Percentiles rank a stretch among this genome's conserved stretches.
Evolutionary conservation across 2,113 vertebrate species (phyloP).

Genomic region (Pseudorectes ferrugineus): DNA sequence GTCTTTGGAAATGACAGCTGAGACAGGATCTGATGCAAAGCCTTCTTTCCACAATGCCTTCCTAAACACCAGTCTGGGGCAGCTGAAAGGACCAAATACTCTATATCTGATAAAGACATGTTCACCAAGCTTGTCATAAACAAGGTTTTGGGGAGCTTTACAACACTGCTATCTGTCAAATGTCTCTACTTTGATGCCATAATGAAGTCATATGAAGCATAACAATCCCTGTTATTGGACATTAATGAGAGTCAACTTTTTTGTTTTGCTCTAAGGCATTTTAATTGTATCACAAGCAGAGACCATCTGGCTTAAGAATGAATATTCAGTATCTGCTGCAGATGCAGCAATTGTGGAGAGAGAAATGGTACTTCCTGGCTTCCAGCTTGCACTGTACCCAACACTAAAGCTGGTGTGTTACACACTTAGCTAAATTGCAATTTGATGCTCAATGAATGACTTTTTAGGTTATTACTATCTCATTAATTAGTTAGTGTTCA

Average conservation of each 20-base stretch:
- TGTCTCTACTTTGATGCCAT: background rate
- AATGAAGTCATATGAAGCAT: background rate
- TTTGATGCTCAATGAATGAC: background rate
- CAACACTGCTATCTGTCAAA: background rate
- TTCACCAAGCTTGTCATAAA: background rate
- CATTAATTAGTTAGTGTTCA: background rate
- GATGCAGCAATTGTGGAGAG: background rate
- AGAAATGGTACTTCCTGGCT: background rate
- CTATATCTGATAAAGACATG: background rate
- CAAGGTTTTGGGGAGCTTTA: background rate
- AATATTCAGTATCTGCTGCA: background rate
- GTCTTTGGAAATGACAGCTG: conserved; percentile 3
- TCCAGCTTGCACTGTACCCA: background rate
- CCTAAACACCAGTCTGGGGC: background rate
- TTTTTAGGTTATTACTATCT: background rate
- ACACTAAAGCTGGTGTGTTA: background rate
- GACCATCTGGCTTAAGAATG: conserved; percentile 15
- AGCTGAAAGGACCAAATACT: background rate
- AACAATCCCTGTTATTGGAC: background rate
- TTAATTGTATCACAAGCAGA: background rate
- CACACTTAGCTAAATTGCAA: background rate
- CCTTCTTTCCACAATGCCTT: background rate
- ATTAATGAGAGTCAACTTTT: background rate
- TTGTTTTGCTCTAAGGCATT: background rate
- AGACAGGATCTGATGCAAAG: background rate